Evolutionary conservation across 1,140 invertebrate genomes (phyloP), one percentile per base, ranked within the genome.

Genomic region (Orius laevigatus): DNA sequence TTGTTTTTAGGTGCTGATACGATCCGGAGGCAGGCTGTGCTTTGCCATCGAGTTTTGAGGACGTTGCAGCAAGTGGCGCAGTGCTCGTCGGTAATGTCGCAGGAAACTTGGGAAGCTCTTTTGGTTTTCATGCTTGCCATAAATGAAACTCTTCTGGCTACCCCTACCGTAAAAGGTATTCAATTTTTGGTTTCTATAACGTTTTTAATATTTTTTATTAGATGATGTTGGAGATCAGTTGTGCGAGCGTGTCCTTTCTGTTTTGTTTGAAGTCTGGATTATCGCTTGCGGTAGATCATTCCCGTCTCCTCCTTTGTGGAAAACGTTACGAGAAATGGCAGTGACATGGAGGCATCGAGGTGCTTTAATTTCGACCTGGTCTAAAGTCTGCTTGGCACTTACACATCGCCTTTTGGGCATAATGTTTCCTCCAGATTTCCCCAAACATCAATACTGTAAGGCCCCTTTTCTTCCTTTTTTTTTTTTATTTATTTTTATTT

Each of bases 251-350:
- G 87, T 96, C 32, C 68, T 98, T 5, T 87, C 84, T 50, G 91
- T 94, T 19, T 71, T 98, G 12, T 87, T 96, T 63, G 89, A 96
- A 68, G 81, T 96, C 1, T 97, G 92, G 92, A 68, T 97, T 16
- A 66, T 93, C 15, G 88, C 91, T 1, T 97, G 92, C 63, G 78
- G 76, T 43, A 78, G 81, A 46, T 93, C 82, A 63, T 87, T 86
- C 67, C 92, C 91, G 10, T 84, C 89, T 4, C 91, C 93, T 9
- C 85, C 89, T 5, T 68, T 95, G 54, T 97, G 93, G 93, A 90
- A 92, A 65, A 96, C 93, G 2, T 70, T 98, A 49, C 74, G 88
- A 57, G 88, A 94, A 66, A 84, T 90, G 55, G 92, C 89, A 62
- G 71, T 84, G 53, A 81, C 81, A 57, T 96, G 91, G 91, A 70